A percentile compares a stretch with the other conserved stretches of the same genome.
Evolutionary conservation across 2,113 vertebrate species (phyloP).

Genomic region (Corythornis cristatus): DNA sequence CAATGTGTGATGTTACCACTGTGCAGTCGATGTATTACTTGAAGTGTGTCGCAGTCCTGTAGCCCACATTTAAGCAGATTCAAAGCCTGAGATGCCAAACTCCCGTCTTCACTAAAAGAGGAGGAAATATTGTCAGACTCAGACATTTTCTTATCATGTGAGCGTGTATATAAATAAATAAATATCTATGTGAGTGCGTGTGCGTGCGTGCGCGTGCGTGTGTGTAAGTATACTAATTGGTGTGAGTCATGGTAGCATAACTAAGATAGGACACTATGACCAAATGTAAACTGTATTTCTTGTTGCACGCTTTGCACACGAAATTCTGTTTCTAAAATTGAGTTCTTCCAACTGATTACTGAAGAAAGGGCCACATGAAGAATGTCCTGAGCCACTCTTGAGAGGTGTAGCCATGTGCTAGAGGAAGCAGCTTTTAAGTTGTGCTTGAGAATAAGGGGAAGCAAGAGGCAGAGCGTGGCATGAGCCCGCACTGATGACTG

Average conservation of each 20-base stretch:
- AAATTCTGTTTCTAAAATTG: constrained; percentile 80
- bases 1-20: constrained; percentile 71
- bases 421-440: constrained; percentile 8
- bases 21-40: constrained; percentile 74
- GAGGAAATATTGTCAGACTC: constrained; percentile 74
- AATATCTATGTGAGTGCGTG: constrained; percentile 31
- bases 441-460: neutral
- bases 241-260: constrained; percentile 71
- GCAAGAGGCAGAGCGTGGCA: neutral
- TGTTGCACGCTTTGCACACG: constrained; percentile 78
- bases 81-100: constrained; percentile 71
- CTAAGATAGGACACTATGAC: constrained; percentile 75
- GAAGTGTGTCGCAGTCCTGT: constrained; percentile 70
- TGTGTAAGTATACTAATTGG: constrained; percentile 55
- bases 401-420: neutral
- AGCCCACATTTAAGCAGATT: constrained; percentile 68
- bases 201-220: constrained; percentile 13
- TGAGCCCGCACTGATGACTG: neutral
- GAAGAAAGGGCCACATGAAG: constrained; percentile 9
- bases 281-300: constrained; percentile 73
- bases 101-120: constrained; percentile 61
- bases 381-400: neutral
- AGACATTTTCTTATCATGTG: constrained; percentile 71
- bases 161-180: constrained; percentile 73
- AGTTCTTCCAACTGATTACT: constrained; percentile 72